These are phyloP conservation scores for Anas bahamensis DNA, from an alignment of 2,797 vertebrate genomes.

Conservation along the genomic window DNA sequence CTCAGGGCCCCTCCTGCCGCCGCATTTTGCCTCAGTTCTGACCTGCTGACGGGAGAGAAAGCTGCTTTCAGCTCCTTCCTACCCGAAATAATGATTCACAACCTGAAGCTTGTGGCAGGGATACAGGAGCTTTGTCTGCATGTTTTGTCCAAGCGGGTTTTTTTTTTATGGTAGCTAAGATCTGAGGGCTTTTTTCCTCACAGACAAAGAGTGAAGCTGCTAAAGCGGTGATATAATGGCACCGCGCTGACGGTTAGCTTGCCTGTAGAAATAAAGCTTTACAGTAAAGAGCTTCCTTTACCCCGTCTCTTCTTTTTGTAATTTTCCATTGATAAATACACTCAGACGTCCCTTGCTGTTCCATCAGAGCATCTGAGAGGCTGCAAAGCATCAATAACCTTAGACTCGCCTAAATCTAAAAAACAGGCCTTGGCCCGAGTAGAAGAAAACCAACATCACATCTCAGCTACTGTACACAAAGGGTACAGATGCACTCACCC, in stretches of 20 bases:
- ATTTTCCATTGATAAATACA: not conserved
- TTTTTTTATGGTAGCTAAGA: fast-evolving
- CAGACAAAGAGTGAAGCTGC: not conserved
- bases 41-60: not conserved
- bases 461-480: not conserved
- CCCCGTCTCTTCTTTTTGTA: not conserved
- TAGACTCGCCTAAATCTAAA: not conserved
- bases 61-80: not conserved
- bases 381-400: fast-evolving
- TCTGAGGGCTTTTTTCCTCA: not conserved
- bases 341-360: not conserved
- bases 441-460: not conserved
- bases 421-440: not conserved
- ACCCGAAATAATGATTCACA: not conserved
- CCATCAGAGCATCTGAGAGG: not conserved
- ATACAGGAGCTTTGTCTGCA: not conserved
- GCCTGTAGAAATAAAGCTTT: not conserved
- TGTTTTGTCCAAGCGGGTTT: not conserved
- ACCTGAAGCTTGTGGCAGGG: not conserved
- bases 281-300: not conserved
- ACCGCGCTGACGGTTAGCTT: not conserved
- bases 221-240: not conserved
- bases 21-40: not conserved
- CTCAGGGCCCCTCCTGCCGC: too few species aligned
- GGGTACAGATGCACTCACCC: not conserved